Percentiles rank a stretch among this genome's conserved stretches.
phyloP scores from a whole-genome alignment of 2,888 invertebrate species.

The Hoplodrina blanda region DNA sequence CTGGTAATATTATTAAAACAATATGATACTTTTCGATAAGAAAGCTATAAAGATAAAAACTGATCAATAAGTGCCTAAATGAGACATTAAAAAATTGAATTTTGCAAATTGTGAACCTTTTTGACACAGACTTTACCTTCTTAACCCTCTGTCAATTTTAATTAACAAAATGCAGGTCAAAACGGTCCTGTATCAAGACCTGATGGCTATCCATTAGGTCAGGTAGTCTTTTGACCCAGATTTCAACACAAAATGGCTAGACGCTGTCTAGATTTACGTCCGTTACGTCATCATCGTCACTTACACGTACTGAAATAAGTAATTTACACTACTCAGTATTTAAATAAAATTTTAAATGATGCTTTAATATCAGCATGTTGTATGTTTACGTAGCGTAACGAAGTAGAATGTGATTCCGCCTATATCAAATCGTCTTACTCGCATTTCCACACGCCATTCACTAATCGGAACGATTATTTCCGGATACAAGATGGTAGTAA shows the following conservation, averaged over 20 bases:
- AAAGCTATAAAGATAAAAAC: too few species aligned
- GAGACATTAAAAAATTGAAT: background rate
- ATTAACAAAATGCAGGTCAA: background rate
- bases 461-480: slow-evolving; percentile 39
- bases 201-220: background rate
- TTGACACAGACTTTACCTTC: background rate
- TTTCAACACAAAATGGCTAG: slow-evolving; percentile 19
- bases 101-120: background rate
- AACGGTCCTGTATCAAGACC: background rate
- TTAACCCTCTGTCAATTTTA: background rate
- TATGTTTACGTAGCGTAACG: slow-evolving; percentile 47
- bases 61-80: too few species aligned
- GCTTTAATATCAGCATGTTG: slow-evolving; percentile 21
- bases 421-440: slow-evolving; percentile 40
- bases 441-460: slow-evolving; percentile 55
- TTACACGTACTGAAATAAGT: slow-evolving; percentile 9
- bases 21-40: too few species aligned
- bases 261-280: slow-evolving; percentile 24
- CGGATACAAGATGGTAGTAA: slow-evolving; percentile 37
- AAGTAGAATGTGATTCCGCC: slow-evolving; percentile 35
- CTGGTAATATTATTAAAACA: too few species aligned
- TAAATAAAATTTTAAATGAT: slow-evolving; percentile 19
- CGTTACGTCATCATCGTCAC: slow-evolving; percentile 7
- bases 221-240: slow-evolving; percentile 17
- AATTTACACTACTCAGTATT: slow-evolving; percentile 6